phyloP scores from a whole-genome alignment of 2,888 invertebrate species.

The Prenolepis imparis region DNA sequence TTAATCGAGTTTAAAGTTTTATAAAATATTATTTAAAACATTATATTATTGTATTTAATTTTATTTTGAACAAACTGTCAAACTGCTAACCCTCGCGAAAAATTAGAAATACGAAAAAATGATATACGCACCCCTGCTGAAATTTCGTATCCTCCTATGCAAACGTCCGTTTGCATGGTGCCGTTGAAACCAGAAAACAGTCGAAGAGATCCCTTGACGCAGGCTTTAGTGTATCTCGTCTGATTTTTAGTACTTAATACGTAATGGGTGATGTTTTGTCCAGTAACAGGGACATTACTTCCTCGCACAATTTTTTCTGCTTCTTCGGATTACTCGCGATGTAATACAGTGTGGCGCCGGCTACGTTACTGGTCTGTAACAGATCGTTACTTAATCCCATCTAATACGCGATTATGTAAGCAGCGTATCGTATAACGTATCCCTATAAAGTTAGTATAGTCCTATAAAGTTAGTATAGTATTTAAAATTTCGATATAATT shows the following conservation, averaged over 20 bases:
- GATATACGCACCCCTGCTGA: conserved; percentile 87
- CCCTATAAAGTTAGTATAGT: neutral
- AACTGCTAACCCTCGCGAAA: no score
- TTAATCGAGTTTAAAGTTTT: no score
- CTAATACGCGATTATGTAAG: neutral
- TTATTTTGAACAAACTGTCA: no score
- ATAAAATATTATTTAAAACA: no score
- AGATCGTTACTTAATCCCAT: neutral
- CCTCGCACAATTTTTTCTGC: conserved; percentile 89
- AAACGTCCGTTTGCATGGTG: conserved; percentile 87
- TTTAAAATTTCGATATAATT: neutral
- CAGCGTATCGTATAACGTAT: neutral
- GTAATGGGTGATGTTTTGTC: conserved; percentile 85
- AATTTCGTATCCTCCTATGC: conserved; percentile 89
- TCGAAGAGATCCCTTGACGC: conserved; percentile 91
- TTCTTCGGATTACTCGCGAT: conserved; percentile 89
- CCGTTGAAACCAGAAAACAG: conserved; percentile 89
- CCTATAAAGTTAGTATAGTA: neutral
- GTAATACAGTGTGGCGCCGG: conserved; percentile 88
- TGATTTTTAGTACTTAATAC: conserved; percentile 85
- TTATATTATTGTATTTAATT: no score
- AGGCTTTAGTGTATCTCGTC: conserved; percentile 90
- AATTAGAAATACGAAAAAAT: neutral
- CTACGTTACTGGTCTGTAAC: conserved; percentile 88
- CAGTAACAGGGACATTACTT: conserved; percentile 87